phyloP scores from a whole-genome alignment of 2,888 invertebrate species.

The Bombylius major region DNA sequence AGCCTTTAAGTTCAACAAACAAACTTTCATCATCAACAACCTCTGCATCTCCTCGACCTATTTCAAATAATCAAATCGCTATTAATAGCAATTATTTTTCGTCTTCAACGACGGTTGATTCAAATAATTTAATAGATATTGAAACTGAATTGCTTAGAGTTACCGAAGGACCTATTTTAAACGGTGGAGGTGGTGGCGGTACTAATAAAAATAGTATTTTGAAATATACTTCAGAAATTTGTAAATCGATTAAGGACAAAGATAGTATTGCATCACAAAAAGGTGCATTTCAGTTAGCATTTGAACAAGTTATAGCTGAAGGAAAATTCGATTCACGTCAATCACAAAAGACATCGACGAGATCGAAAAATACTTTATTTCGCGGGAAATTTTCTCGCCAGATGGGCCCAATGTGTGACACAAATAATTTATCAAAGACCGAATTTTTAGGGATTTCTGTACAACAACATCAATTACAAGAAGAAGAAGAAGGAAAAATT shows the following conservation, averaged over 20 bases:
- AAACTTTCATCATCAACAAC: conserved; percentile 34
- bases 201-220: neutral
- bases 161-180: neutral
- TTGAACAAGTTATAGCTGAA: conserved; percentile 16
- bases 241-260: too few species aligned
- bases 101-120: neutral
- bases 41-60: conserved; percentile 31
- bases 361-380: conserved; percentile 11
- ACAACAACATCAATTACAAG: neutral
- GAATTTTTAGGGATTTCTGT: neutral
- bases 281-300: conserved; percentile 19
- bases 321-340: too few species aligned
- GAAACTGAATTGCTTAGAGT: neutral
- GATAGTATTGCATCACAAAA: neutral
- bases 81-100: conserved; percentile 11
- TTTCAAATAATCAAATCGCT: conserved; percentile 4
- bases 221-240: neutral
- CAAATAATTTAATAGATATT: neutral
- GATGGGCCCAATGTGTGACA: conserved; percentile 21
- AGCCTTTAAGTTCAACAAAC: conserved; percentile 43
- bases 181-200: neutral
- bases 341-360: conserved; percentile 10
- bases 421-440: conserved; percentile 4
- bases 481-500: neutral
- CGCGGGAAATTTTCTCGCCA: conserved; percentile 9